Conservation (phyloP, 2,797 vertebrate species). For the Oceanodroma leucorhoa region DNA sequence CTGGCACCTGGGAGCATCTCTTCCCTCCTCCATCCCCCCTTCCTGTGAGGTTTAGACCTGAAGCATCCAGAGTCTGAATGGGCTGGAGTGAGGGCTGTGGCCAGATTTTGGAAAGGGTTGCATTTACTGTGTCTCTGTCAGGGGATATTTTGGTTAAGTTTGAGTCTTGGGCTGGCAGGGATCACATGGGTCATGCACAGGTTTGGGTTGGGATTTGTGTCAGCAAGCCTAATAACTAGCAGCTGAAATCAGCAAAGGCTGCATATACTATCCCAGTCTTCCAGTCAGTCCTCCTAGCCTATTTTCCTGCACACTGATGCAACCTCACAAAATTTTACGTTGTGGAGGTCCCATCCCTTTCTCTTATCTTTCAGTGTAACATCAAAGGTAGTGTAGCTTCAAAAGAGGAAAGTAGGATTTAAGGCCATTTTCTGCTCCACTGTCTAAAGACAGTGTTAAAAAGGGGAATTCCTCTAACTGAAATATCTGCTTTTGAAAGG, state of each 20-base stretch:
- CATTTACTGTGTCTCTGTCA: not conserved
- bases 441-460: not conserved
- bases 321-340: not conserved
- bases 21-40: rapidly evolving
- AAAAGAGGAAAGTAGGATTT: not conserved
- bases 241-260: not conserved
- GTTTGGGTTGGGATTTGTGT: not conserved
- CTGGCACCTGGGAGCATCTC: not conserved
- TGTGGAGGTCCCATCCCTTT: not conserved
- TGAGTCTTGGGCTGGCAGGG: not conserved
- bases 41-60: not conserved
- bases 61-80: not conserved
- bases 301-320: not conserved
- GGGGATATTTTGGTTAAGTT: not conserved
- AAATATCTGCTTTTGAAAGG: not conserved
- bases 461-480: not conserved
- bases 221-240: not conserved
- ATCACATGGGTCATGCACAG: rapidly evolving
- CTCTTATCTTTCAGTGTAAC: not conserved
- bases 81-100: not conserved
- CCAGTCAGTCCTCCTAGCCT: not conserved
- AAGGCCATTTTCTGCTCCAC: not conserved
- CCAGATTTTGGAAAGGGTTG: not conserved
- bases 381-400: not conserved
- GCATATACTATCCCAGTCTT: not conserved